These are phyloP conservation scores for Liasis olivaceus DNA, from an alignment of 2,797 vertebrate genomes.

Conservation along the genomic window DNA sequence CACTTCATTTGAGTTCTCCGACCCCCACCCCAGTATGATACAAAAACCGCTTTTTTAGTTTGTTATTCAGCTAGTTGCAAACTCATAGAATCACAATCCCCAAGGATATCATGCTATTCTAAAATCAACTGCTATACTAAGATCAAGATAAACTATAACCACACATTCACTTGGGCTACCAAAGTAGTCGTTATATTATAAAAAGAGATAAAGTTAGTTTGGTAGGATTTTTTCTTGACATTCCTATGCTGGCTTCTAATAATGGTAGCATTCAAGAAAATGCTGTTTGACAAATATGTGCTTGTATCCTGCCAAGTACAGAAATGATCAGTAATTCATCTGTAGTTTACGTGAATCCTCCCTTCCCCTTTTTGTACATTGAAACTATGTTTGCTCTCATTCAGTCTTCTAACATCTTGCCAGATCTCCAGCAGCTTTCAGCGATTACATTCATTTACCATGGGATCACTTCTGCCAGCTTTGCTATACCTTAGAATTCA, in stretches of 20 bases:
- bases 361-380: not conserved
- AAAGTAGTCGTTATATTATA: not conserved
- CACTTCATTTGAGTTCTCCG: not conserved
- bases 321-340: not conserved
- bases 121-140: not conserved
- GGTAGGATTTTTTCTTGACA: not conserved
- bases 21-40: not conserved
- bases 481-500: not conserved
- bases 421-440: not conserved
- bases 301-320: not conserved
- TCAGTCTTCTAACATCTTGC: not conserved
- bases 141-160: not conserved
- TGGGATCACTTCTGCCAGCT: not conserved
- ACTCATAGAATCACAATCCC: not conserved
- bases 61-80: not conserved
- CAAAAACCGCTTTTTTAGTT: not conserved
- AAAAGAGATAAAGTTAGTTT: not conserved
- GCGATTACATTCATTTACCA: not conserved
- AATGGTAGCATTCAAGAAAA: not conserved
- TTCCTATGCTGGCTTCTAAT: not conserved
- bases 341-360: not conserved
- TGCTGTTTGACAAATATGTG: not conserved
- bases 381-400: not conserved
- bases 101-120: not conserved
- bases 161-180: not conserved